Evolutionary conservation across 2,113 vertebrate genomes (phyloP).

Genomic region (Jacana jacana): DNA sequence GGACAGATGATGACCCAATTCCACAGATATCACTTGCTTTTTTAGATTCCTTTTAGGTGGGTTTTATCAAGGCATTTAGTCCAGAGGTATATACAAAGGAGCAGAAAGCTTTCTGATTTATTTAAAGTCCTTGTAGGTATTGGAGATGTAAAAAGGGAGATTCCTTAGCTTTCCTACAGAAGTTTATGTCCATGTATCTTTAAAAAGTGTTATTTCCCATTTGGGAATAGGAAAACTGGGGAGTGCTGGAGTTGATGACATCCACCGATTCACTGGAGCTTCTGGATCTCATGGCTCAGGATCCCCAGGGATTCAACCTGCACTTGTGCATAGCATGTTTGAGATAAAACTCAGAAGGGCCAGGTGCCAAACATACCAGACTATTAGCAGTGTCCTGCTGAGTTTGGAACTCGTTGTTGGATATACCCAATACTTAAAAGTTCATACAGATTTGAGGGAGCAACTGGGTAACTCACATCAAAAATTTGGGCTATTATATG

Average conservation of each 20-base stretch:
- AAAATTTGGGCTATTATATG: fast-evolving
- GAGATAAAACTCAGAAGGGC: background rate
- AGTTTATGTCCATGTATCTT: background rate
- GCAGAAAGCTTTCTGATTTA: background rate
- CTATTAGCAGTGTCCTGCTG: background rate
- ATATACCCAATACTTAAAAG: background rate
- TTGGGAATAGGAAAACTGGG: background rate
- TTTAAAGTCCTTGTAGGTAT: background rate
- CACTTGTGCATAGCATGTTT: fast-evolving
- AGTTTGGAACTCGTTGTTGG: background rate
- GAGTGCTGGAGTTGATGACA: background rate
- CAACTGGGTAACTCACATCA: background rate
- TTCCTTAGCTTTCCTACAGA: background rate
- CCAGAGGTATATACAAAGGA: background rate
- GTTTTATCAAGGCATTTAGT: background rate
- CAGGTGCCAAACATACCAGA: background rate
- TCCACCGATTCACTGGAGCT: background rate
- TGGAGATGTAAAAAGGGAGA: background rate
- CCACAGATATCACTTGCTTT: background rate
- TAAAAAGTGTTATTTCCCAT: background rate
- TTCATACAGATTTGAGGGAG: background rate
- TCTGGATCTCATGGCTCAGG: background rate
- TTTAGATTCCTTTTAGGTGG: background rate
- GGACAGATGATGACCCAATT: background rate
- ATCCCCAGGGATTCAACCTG: background rate